A percentile compares a stretch with the other conserved stretches of the same genome.
Evolutionary conservation across 2,888 invertebrate species (phyloP).

Genomic region (Holacanthella duospinosa): DNA sequence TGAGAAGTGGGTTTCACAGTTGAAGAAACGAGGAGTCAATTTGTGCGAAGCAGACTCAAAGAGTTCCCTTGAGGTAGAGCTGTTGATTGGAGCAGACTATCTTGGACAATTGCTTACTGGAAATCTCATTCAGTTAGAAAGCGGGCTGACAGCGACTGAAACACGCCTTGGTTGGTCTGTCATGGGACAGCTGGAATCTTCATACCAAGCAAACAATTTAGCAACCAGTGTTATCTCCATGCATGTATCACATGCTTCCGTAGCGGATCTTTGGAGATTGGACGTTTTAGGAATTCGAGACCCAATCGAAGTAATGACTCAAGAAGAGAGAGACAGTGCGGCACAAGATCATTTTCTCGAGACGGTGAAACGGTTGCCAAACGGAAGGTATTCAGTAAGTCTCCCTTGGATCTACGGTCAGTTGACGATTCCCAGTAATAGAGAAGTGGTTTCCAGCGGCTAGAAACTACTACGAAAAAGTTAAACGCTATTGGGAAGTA

Average conservation of each 20-base stretch:
- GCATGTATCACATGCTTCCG: not conserved
- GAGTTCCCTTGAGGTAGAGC: not conserved
- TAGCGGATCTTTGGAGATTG: not conserved
- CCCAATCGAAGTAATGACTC: not conserved
- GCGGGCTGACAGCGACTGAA: not conserved
- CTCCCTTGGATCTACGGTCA: constrained; percentile 15
- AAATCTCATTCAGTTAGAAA: not conserved
- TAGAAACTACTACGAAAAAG: constrained; percentile 7
- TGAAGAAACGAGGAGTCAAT: not conserved
- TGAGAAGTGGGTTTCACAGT: not conserved
- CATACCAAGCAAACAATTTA: not conserved
- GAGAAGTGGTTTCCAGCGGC: constrained; percentile 11
- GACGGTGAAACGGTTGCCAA: constrained; percentile 2
- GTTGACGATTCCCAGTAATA: constrained; percentile 12
- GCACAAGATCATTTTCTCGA: constrained; percentile 9
- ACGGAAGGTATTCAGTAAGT: constrained; percentile 16
- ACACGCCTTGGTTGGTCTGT: not conserved
- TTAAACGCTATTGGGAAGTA: not conserved
- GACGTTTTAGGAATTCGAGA: not conserved
- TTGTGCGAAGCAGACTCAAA: not conserved
- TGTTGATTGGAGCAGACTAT: not conserved
- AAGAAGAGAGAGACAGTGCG: not conserved
- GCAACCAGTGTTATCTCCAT: not conserved
- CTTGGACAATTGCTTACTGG: not conserved
- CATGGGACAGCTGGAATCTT: not conserved